These are phyloP conservation scores for Phyllotreta striolata DNA, from an alignment of 2,888 invertebrate genomes.

Conservation along the genomic window DNA sequence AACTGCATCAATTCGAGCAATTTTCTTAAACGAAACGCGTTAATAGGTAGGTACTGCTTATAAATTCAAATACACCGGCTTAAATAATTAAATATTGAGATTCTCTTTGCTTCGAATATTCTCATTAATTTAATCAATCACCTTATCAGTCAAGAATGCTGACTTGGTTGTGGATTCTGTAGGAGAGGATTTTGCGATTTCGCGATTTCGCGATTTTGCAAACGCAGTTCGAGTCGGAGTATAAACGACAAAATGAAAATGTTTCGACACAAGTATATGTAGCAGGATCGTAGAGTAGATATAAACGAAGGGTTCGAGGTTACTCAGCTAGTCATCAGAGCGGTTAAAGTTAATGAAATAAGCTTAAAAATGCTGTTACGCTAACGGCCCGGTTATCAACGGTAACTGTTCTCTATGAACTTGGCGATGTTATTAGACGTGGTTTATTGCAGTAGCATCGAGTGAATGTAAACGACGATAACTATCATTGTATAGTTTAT, in stretches of 20 bases:
- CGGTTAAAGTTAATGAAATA: slow-evolving; percentile 46
- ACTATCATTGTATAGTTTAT: neutral
- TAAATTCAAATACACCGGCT: too few species aligned
- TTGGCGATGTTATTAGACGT: slow-evolving; percentile 22
- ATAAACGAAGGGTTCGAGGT: slow-evolving; percentile 26
- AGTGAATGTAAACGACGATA: neutral
- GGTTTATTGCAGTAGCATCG: slow-evolving; percentile 5
- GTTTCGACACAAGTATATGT: slow-evolving; percentile 14
- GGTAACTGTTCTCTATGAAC: slow-evolving; percentile 28
- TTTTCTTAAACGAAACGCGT: too few species aligned
- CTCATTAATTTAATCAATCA: too few species aligned
- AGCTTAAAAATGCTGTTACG: slow-evolving; percentile 39
- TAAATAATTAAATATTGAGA: too few species aligned
- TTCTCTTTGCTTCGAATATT: too few species aligned
- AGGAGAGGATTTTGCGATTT: too few species aligned
- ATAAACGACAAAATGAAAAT: slow-evolving; percentile 9
- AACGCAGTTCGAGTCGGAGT: slow-evolving; percentile 1
- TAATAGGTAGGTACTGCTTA: too few species aligned
- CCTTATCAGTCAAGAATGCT: too few species aligned
- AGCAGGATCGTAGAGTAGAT: slow-evolving; percentile 19
- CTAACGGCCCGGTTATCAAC: slow-evolving; percentile 37
- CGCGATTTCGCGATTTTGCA: slow-evolving; percentile 4
- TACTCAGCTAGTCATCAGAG: slow-evolving; percentile 41
- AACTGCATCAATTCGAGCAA: too few species aligned
- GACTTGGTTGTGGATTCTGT: too few species aligned